Evolutionary conservation across 2,113 vertebrate species (phyloP).

Genomic region (Camelus dromedarius): DNA sequence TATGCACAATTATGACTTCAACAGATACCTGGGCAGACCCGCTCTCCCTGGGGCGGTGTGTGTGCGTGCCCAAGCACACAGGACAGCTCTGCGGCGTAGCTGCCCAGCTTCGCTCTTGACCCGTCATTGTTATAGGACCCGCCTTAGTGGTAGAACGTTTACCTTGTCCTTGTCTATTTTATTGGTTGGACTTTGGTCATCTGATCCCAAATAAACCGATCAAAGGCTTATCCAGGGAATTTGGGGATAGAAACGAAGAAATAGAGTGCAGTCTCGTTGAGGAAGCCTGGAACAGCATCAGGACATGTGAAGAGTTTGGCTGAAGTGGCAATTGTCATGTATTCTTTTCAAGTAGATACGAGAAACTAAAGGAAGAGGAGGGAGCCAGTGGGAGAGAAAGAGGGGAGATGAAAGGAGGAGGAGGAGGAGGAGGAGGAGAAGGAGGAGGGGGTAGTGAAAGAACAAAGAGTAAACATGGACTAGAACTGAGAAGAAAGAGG

Average conservation of each 20-base stretch:
- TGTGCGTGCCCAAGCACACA: fast-evolving
- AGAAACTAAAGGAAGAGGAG: too few species aligned
- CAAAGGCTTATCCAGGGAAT: background rate
- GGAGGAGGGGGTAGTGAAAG: background rate
- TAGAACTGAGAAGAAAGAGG: background rate
- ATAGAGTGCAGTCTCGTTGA: fast-evolving
- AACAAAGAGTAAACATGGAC: background rate
- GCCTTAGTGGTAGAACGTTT: background rate
- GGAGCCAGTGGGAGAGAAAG: background rate
- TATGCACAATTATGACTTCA: background rate
- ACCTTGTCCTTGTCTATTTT: background rate
- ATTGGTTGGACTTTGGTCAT: background rate
- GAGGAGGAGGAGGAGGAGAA: background rate
- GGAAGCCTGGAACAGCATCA: background rate
- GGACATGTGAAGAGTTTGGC: background rate
- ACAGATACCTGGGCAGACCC: background rate
- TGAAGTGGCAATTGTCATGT: fast-evolving
- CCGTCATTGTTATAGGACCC: background rate
- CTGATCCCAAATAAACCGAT: background rate
- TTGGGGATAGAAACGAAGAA: background rate
- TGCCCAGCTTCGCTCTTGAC: fast-evolving
- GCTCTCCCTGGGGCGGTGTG: background rate
- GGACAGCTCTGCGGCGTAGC: background rate
- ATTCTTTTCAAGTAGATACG: background rate
- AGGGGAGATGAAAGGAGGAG: too few species aligned